These are phyloP conservation scores for Drosophila trapezifrons DNA, from an alignment of 1,140 invertebrate species.

Conservation along the genomic window DNA sequence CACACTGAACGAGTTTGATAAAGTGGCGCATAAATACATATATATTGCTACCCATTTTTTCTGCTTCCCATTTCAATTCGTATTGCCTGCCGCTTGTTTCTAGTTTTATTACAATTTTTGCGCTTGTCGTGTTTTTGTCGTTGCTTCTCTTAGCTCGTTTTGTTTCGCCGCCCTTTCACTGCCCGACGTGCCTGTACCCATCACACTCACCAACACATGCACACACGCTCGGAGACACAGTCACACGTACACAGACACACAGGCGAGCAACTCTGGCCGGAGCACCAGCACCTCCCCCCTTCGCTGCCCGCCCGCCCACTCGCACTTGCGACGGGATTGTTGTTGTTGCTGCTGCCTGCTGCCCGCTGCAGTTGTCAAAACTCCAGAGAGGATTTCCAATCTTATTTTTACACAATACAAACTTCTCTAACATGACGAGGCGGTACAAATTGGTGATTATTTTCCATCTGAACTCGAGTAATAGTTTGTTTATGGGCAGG, in stretches of 20 bases:
- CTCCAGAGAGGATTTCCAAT: constrained; percentile 29
- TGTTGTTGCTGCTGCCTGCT: constrained; percentile 12
- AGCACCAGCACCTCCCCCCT: constrained; percentile 25
- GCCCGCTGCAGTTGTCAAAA: constrained; percentile 21
- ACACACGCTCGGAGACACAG: constrained; percentile 11
- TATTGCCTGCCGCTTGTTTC: constrained; percentile 79
- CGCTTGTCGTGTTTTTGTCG: constrained; percentile 80
- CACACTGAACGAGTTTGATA: constrained; percentile 61
- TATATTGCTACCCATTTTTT: constrained; percentile 20
- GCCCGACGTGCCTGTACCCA: constrained; percentile 73
- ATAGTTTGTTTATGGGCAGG: background rate
- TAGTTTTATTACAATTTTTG: constrained; percentile 78
- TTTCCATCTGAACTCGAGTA: background rate
- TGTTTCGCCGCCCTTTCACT: constrained; percentile 58
- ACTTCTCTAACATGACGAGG: constrained; percentile 2
- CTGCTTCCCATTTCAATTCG: constrained; percentile 44
- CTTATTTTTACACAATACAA: constrained; percentile 18
- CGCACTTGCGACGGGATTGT: constrained; percentile 40
- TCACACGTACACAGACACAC: constrained; percentile 34
- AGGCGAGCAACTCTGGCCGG: constrained; percentile 43
- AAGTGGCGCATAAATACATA: constrained; percentile 65
- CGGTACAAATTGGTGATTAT: constrained; percentile 5
- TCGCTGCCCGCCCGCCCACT: constrained; percentile 13
- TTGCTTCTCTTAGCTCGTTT: constrained; percentile 37
- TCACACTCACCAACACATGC: constrained; percentile 44